phyloP scores from a whole-genome alignment of 2,888 invertebrate genomes.

The Cephus rjabovi region DNA sequence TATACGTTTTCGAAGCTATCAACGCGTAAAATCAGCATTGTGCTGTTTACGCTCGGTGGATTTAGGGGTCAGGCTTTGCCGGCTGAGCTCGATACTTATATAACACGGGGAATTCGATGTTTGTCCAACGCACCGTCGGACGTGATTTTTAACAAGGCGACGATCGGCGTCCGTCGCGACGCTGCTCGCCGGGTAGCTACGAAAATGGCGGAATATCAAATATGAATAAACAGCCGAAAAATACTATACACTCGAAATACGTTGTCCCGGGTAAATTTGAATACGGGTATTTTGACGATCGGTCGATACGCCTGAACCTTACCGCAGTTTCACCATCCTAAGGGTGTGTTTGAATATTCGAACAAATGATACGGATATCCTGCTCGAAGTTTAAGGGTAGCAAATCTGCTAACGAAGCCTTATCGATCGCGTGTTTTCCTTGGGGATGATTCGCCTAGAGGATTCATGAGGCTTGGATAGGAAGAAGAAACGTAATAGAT shows the following conservation, averaged over 20 bases:
- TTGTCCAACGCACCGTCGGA: conserved; percentile 44
- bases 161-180: conserved; percentile 48
- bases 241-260: neutral
- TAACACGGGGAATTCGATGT: conserved; percentile 32
- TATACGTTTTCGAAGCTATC: conserved; percentile 46
- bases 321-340: neutral
- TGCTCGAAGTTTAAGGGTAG: neutral
- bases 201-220: neutral
- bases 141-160: conserved; percentile 57
- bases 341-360: neutral
- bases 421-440: neutral
- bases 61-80: neutral
- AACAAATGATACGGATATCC: neutral
- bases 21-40: conserved; percentile 59
- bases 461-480: neutral
- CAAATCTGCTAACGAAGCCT: neutral
- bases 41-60: conserved; percentile 34
- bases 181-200: neutral
- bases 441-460: neutral
- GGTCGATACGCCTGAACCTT: neutral
- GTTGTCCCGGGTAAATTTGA: neutral
- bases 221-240: neutral
- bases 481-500: neutral
- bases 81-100: neutral
- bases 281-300: neutral